Evolutionary conservation across 1,140 invertebrate genomes (phyloP), one percentile per base, ranked within the genome.

Genomic region (Drosophila sp.): DNA sequence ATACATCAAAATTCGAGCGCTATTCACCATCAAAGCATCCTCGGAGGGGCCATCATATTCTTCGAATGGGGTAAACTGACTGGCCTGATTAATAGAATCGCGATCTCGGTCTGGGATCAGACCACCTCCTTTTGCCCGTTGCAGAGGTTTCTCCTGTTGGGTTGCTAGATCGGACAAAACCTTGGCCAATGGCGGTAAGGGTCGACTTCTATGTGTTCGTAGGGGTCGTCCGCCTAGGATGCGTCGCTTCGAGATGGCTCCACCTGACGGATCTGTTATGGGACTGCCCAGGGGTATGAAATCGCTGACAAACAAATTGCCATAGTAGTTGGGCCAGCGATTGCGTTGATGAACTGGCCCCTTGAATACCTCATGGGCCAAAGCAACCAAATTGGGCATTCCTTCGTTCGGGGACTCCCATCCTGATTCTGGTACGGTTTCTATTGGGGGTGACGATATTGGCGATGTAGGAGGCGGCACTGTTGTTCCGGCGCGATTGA

Each of bases 11-110:
- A 35, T 25, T 0, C 64, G 69, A 1, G 84, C 84, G 17, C 32
- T 38, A 1, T 72, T 50, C n/a, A 44, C 67, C 1, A 77, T 60
- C 0, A 87, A 65, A 0, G 84, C 72, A 56, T 87, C 83, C 54
- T 87, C 83, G 5, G 83, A 87, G 0, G 84, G 83, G 11, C 84
- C 83, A 0, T 87, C 83, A 41, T 87, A 87, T 6, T 57, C 2
- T 0, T 89, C 64, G 5, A 77, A 87, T 0, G 83, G 83, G 2
- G 50, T 23, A 33, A 89, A 86, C 30, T 86, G 83, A 11, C 57
- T 87, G 38, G 68, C 65, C 10, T 30, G n/a, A 17, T 55, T 50
- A 29, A 23, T 64, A 1, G 33, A 32, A 5, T 23, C 6, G 7
- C 32, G 8, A 7, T 55, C 44, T 55, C 4, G n/a, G 10, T 66